A percentile compares a stretch with the other conserved stretches of the same genome.
Evolutionary conservation across 1,140 invertebrate genomes (phyloP).

Genomic region (Acromyrmex heyeri): DNA sequence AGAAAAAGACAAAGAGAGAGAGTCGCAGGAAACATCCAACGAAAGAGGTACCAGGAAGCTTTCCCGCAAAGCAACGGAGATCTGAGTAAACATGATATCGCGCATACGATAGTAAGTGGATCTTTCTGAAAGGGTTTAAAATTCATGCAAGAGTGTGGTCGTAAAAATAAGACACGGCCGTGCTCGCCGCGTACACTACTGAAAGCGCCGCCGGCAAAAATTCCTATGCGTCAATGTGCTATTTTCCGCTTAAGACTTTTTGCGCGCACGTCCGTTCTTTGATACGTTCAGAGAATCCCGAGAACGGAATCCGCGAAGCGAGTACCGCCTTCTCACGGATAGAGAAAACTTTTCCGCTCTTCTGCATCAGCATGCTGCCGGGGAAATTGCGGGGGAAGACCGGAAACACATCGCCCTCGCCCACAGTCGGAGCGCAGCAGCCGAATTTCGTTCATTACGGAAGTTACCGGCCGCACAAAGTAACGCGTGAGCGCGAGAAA

Average conservation of each 20-base stretch:
- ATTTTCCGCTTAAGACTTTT: conserved; percentile 65
- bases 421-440: conserved; percentile 11
- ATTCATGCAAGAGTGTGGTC: conserved; percentile 43
- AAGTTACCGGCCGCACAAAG: conserved; percentile 38
- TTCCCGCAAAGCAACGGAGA: conserved; percentile 39
- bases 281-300: conserved; percentile 20
- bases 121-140: conserved; percentile 55
- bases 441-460: conserved; percentile 66
- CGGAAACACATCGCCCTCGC: conserved; percentile 2
- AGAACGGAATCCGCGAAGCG: background rate
- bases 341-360: conserved; percentile 1
- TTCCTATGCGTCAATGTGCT: conserved; percentile 60
- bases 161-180: conserved; percentile 42
- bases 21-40: conserved; percentile 22
- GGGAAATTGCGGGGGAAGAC: conserved; percentile 46
- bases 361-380: conserved; percentile 40
- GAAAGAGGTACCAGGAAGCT: conserved; percentile 36
- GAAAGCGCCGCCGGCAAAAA: conserved; percentile 43
- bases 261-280: conserved; percentile 33
- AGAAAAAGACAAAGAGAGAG: background rate
- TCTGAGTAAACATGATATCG: conserved; percentile 41
- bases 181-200: conserved; percentile 1
- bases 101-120: conserved; percentile 40
- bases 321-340: conserved; percentile 22
- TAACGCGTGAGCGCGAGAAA: conserved; percentile 15